Percentiles rank a stretch among this genome's conserved stretches.
These are phyloP conservation scores for Dusona sp. DNA, from an alignment of 2,888 invertebrate genomes.

Conservation along the genomic window DNA sequence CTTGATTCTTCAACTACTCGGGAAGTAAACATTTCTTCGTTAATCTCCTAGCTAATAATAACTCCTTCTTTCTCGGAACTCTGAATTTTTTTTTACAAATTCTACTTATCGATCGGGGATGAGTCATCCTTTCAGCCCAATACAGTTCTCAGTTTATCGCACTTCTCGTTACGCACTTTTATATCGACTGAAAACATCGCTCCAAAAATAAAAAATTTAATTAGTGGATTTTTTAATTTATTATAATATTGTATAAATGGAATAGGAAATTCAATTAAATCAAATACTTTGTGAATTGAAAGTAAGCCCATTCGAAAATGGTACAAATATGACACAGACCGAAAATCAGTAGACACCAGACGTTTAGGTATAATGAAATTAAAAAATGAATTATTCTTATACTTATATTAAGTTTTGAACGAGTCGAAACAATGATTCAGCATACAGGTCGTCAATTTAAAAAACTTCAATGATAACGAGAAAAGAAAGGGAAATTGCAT, in stretches of 20 bases:
- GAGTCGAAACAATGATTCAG: not conserved
- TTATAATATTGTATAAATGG: not conserved
- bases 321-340: not conserved
- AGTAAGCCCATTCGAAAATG: not conserved
- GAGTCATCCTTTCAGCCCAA: slow-evolving; percentile 37
- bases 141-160: not conserved
- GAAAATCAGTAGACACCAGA: too few species aligned
- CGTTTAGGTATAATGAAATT: too few species aligned
- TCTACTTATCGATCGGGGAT: slow-evolving; percentile 25
- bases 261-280: not conserved
- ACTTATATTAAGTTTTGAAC: too few species aligned
- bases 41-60: slow-evolving; percentile 31
- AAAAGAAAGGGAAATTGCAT: too few species aligned
- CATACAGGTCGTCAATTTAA: not conserved
- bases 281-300: not conserved
- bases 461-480: too few species aligned
- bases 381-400: too few species aligned
- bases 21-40: not conserved
- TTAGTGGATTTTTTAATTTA: not conserved
- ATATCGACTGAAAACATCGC: not conserved
- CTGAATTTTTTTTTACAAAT: slow-evolving; percentile 15
- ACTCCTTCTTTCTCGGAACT: not conserved
- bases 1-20: slow-evolving; percentile 25
- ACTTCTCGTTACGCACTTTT: not conserved
- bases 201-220: not conserved